Evolutionary conservation across 2,888 invertebrate genomes (phyloP), one percentile per base, ranked within the genome.

Genomic region (Ormyrus pomaceus): DNA sequence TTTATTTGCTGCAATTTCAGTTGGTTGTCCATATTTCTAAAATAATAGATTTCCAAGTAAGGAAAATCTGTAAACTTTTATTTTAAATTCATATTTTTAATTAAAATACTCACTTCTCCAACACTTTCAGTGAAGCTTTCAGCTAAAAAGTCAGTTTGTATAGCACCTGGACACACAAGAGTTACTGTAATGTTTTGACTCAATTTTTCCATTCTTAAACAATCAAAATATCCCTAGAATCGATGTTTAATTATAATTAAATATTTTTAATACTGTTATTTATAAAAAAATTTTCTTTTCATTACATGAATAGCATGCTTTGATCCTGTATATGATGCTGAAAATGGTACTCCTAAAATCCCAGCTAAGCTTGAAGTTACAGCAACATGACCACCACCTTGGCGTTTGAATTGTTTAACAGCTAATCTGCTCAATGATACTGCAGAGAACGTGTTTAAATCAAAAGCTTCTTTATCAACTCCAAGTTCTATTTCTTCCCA

Each of bases 221-320:
- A 87, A 83, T 94, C 93, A 88, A 95, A 94, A 87, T 95, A 97
- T 0, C 96, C 95, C 95, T 95, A 86, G 70, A 77, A 73, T 80
- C n/a, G 53, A 55, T 70, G 55, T 71, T 50, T 6, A 45, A 64
- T 7, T n/a, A 13, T 45, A 55, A 3, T 79, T 58, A 61, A 50
- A 50, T 50, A 34, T 8, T 10, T 11, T 9, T 9, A 68, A 73
- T 59, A 62, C 2, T 34, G 0, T 72, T 69, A 48, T 74, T 13
- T 59, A 34, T 73, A 64, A 9, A 3, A 19, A 75, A 59, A 53
- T 50, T 2, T 59, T 51, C 34, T 79, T 61, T 88, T 55, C 72
- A 88, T 90, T 89, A 95, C 96, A 88, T 96, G 95, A 62, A 96
- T 86, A 0, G 96, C 95, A 91, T 95, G 94, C 89, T 97, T 97